phyloP scores from a whole-genome alignment of 2,797 vertebrate species.

The Pempheris klunzingeri region DNA sequence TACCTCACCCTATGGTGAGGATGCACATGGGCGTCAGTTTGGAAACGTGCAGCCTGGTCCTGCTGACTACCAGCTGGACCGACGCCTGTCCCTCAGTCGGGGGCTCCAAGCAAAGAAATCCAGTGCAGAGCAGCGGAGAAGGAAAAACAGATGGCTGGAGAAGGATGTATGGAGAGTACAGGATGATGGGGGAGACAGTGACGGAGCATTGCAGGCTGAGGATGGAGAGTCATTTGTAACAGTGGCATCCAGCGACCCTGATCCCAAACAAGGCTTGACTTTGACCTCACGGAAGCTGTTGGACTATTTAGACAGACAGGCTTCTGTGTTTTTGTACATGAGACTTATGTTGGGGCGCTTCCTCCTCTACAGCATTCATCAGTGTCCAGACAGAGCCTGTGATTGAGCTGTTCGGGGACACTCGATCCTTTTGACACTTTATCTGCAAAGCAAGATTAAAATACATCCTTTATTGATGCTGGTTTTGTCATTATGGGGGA shows the following conservation, averaged over 20 bases:
- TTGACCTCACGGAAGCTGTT: slow-evolving; percentile 54
- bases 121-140: slow-evolving; percentile 43
- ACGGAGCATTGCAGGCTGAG: slow-evolving; percentile 28
- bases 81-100: slow-evolving; percentile 66
- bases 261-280: slow-evolving; percentile 60
- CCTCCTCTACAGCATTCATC: slow-evolving; percentile 36
- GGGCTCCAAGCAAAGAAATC: slow-evolving; percentile 50
- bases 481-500: background rate
- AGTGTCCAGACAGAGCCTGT: slow-evolving; percentile 15
- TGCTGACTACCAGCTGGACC: slow-evolving; percentile 78
- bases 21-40: slow-evolving; percentile 51
- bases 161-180: slow-evolving; percentile 41
- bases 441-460: background rate
- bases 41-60: slow-evolving; percentile 56
- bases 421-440: slow-evolving; percentile 1
- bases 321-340: slow-evolving; percentile 30
- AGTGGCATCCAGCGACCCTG: slow-evolving; percentile 43
- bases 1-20: slow-evolving; percentile 47
- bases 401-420: slow-evolving; percentile 20
- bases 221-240: slow-evolving; percentile 59
- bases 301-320: slow-evolving; percentile 43
- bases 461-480: background rate
- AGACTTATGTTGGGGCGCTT: slow-evolving; percentile 32
- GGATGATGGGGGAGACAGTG: slow-evolving; percentile 43
- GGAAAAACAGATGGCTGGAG: slow-evolving; percentile 76